A percentile compares a stretch with the other conserved stretches of the same genome.
phyloP scores from a whole-genome alignment of 2,888 invertebrate genomes.

The Chaetoderma sp. region DNA sequence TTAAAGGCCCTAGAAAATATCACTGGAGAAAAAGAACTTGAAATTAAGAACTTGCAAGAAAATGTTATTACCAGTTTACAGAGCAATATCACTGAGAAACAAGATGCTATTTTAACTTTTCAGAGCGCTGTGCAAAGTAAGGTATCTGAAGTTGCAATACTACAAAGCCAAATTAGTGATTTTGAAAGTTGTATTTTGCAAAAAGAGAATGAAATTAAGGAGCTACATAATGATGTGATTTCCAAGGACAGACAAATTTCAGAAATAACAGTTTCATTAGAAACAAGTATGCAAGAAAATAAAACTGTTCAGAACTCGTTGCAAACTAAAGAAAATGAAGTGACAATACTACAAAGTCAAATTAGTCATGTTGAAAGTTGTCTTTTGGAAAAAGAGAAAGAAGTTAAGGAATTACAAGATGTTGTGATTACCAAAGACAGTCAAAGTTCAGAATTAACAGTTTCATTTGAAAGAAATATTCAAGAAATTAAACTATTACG shows the following conservation, averaged over 20 bases:
- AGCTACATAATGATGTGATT: too few relatives aligned
- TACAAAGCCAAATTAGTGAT: too few relatives aligned
- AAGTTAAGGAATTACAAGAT: constrained; percentile 10
- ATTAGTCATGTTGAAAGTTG: too few relatives aligned
- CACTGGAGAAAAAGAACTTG: too few relatives aligned
- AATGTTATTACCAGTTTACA: too few relatives aligned
- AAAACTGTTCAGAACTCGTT: not conserved
- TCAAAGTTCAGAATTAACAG: constrained; percentile 22
- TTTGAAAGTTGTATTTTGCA: too few relatives aligned
- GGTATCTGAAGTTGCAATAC: not conserved
- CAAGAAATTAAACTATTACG: constrained; percentile 74
- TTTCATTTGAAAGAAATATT: constrained; percentile 60
- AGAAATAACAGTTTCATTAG: too few relatives aligned
- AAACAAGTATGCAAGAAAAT: not conserved
- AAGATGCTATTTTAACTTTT: not conserved
- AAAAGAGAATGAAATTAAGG: too few relatives aligned
- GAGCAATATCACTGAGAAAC: too few relatives aligned
- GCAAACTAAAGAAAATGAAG: not conserved
- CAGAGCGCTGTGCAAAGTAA: not conserved
- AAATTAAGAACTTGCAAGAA: too few relatives aligned
- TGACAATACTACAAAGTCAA: not conserved
- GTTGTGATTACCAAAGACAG: constrained; percentile 15
- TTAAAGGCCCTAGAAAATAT: too few relatives aligned
- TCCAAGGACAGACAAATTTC: constrained; percentile 20
- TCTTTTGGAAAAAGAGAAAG: constrained; percentile 10